Base-by-base conservation (phyloP, 2,797 vertebrate genomes). In the Cygnus olor region DNA sequence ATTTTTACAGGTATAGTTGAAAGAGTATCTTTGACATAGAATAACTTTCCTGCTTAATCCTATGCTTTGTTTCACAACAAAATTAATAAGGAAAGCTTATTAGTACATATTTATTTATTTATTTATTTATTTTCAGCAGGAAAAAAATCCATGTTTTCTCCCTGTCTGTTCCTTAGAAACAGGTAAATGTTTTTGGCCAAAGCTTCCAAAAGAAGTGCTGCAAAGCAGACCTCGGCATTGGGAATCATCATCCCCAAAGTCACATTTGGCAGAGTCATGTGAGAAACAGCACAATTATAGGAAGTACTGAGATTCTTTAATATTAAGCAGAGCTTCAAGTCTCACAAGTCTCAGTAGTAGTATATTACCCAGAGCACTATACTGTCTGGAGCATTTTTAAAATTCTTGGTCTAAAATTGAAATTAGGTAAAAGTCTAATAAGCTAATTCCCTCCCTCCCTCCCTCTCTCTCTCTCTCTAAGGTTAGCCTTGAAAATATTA, bases 181-280 rank as follows among this genome's bases (percentile, higher is more conserved):
- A 94, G 94, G 89, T 96, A 89, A 92, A 91, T 60, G 38, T 14
- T 91, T 95, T 84, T 92, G 81, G 54, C 79, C 76, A 51, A 72
- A 79, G 40, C 21, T 85, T 91, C 28, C 42, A 80, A 79, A 88
- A 81, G 20, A 34, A 45, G 27, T 84, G 57, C 74, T 79, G 66
- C 1, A 3, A 91, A 93, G 58, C 70, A 77, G 25, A 34, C 38
- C 38, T 34, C 53, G 91, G 54, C 73, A 88, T 89, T 78, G 73
- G 94, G 80, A 92, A 70, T 86, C 53, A 40, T 91, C 77, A 86
- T 28, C 38, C 51, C 47, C 47, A 85, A 89, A 94, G 70, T 76
- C 68, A n/a, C 49, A 45, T 90, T 94, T 95, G 90, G 72, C 81
- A 94, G 47, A 81, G 57, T 11, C 22, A 30, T 58, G 60, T 77